These are phyloP conservation scores for Eulemur coronatus DNA, from an alignment of 2,797 vertebrate species.

Conservation along the genomic window DNA sequence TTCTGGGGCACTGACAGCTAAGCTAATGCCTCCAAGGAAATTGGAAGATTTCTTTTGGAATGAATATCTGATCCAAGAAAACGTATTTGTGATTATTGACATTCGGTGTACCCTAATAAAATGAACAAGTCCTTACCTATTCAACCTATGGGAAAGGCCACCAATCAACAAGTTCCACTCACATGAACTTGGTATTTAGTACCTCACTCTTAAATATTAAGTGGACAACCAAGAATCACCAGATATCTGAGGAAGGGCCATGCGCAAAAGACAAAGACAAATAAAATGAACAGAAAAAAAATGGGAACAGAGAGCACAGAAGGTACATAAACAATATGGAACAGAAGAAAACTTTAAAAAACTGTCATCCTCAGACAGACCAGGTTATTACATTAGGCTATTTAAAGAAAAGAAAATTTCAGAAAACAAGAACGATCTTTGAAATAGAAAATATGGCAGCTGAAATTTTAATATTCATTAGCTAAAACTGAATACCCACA, in stretches of 20 bases:
- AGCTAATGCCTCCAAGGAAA: background rate
- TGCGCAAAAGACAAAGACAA: background rate
- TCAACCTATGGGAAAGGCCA: background rate
- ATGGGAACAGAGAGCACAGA: background rate
- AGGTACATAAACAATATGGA: background rate
- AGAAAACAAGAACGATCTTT: background rate
- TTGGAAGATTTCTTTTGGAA: background rate
- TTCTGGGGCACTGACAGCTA: background rate
- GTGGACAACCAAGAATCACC: conserved; percentile 5
- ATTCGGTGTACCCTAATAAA: background rate
- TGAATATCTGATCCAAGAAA: background rate
- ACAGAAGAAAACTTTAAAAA: background rate
- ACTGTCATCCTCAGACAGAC: background rate
- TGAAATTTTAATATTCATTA: conserved; percentile 7
- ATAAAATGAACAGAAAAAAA: background rate
- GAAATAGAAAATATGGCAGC: conserved; percentile 4
- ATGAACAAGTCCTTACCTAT: background rate
- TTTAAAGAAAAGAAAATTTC: background rate
- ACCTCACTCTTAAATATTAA: background rate
- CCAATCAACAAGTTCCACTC: background rate
- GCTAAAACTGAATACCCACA: background rate
- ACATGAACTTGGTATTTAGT: background rate
- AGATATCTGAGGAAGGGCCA: background rate
- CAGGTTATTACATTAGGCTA: background rate
- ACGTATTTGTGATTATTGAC: background rate